Base-by-base conservation (phyloP, 1,140 invertebrate species). In the Physella acuta region DNA sequence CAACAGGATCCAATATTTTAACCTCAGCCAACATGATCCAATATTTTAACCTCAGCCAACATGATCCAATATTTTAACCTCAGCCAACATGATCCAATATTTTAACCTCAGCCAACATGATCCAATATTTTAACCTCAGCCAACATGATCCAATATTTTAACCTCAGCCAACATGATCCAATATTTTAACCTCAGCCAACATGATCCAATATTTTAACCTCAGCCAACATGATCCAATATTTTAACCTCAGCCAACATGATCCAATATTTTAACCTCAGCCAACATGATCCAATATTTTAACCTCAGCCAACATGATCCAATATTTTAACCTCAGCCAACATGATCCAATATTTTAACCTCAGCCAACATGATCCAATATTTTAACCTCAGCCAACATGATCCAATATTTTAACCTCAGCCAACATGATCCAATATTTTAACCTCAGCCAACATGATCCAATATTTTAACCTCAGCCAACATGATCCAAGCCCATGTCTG, bases 401-500 rank as follows among this genome's bases (percentile, higher is more conserved):
- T 94, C 1, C 89, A 92, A 37, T n/a, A n/a, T n/a, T n/a, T n/a
- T n/a, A n/a, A n/a, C n/a, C 84, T 56, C 69, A 92, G 91, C 90
- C 72, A 87, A 88, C 28, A 93, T 94, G 88, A 89, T 94, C 1
- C 89, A 92, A 37, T n/a, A n/a, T n/a, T n/a, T n/a, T n/a, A n/a
- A n/a, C n/a, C 84, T 56, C 69, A 92, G 91, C 90, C 72, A 87
- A 88, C 28, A 93, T 94, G 88, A 89, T 94, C 1, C 89, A 92
- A 37, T n/a, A n/a, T n/a, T n/a, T n/a, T n/a, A n/a, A n/a, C n/a
- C 84, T 56, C 69, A 92, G 91, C 90, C 72, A 87, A 88, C 28
- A 93, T 94, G 88, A 89, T 94, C 1, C 89, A 92, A 37, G 90
- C 90, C 20, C 88, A 95, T 53, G 87, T 86, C 71, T 96, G 94